These are phyloP conservation scores for Cheilinus undulatus DNA, from an alignment of 2,113 vertebrate species.

Conservation along the genomic window DNA sequence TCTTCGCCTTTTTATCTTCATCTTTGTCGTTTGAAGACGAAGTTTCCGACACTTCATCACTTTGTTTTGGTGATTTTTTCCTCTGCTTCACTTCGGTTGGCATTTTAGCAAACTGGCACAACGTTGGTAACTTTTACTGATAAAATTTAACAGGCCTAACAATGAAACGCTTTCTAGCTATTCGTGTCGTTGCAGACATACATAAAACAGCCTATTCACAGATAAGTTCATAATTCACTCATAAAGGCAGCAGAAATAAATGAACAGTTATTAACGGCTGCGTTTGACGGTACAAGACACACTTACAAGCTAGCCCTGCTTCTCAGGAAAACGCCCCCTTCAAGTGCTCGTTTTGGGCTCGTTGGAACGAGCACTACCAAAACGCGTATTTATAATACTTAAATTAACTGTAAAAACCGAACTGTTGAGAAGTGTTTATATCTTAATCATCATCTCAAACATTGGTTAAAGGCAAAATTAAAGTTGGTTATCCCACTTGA, in stretches of 20 bases:
- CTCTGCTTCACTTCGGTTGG: slow-evolving; percentile 79
- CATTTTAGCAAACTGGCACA: slow-evolving; percentile 65
- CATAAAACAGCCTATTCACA: not conserved
- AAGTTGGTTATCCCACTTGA: accelerated
- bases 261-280: not conserved
- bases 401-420: not conserved
- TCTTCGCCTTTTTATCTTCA: slow-evolving; percentile 16
- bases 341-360: not conserved
- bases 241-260: not conserved
- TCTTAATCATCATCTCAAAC: accelerated
- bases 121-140: not conserved
- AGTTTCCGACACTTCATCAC: slow-evolving; percentile 39
- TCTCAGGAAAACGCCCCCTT: slow-evolving; percentile 28
- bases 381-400: too few species aligned
- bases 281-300: not conserved
- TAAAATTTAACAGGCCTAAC: not conserved
- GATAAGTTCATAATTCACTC: slow-evolving; percentile 32
- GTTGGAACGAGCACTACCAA: accelerated
- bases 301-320: not conserved
- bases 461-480: accelerated
- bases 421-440: too few species aligned
- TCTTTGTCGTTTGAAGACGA: slow-evolving; percentile 34
- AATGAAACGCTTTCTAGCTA: not conserved
- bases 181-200: not conserved
- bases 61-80: slow-evolving; percentile 65